Conservation (phyloP, 2,888 invertebrate genomes). For the Caenorhabditis sp. region DNA sequence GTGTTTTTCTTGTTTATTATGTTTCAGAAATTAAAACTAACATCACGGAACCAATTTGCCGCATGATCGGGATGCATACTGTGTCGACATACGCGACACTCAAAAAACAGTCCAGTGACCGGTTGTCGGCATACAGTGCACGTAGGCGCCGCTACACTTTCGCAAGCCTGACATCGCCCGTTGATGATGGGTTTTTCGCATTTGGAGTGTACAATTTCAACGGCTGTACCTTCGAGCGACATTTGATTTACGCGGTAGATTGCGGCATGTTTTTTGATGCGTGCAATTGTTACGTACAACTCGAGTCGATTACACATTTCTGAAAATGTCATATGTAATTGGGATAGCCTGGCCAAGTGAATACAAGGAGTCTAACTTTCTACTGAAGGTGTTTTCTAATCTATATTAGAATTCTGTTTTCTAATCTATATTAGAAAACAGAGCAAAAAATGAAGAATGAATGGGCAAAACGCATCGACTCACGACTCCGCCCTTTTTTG, state of each 20-base stretch:
- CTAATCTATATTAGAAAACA: no score
- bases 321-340: no score
- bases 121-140: constrained; percentile 34
- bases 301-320: constrained; percentile 52
- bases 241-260: constrained; percentile 32
- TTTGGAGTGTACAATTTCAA: constrained; percentile 26
- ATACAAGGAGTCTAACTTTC: no score
- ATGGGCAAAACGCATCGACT: no score
- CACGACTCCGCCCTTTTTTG: no score
- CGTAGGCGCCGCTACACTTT: constrained; percentile 3
- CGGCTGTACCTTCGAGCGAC: constrained; percentile 32
- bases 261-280: constrained; percentile 41
- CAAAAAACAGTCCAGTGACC: constrained; percentile 19
- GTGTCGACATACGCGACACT: constrained; percentile 45
- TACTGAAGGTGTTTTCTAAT: no score
- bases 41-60: not conserved
- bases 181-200: constrained; percentile 28
- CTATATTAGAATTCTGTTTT: no score
- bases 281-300: constrained; percentile 35
- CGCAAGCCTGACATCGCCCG: constrained; percentile 40
- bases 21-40: not conserved
- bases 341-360: no score
- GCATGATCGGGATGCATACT: constrained; percentile 49
- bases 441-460: no score
- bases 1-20: no score